A percentile compares a stretch with the other conserved stretches of the same genome.
Evolutionary conservation across 2,797 vertebrate species (phyloP).

Genomic region (Fistularia tabacaria): DNA sequence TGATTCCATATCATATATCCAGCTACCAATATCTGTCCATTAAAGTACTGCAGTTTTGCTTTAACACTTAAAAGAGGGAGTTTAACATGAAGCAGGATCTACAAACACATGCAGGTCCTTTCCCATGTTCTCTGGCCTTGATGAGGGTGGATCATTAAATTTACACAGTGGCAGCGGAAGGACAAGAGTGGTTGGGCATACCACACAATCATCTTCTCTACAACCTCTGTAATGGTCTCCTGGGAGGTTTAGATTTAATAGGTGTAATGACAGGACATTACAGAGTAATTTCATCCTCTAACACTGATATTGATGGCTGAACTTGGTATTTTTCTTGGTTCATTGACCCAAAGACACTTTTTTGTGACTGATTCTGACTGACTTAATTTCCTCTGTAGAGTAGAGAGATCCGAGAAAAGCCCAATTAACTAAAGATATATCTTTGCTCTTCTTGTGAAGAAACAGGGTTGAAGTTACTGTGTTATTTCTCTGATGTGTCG

Average conservation of each 20-base stretch:
- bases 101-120: conserved; percentile 55
- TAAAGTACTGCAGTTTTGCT: not conserved
- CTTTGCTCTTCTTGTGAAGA: not conserved
- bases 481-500: conserved; percentile 50
- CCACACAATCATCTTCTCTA: conserved; percentile 46
- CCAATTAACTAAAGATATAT: conserved; percentile 5
- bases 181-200: conserved; percentile 51
- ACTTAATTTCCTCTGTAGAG: not conserved
- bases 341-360: not conserved
- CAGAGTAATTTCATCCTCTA: conserved; percentile 8
- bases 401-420: conserved; percentile 1
- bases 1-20: not conserved
- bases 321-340: not conserved
- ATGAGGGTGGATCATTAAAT: conserved; percentile 69
- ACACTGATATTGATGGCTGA: conserved; percentile 16
- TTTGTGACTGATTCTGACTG: too few species aligned
- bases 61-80: conserved; percentile 17
- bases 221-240: conserved; percentile 41
- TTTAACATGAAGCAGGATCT: conserved; percentile 36
- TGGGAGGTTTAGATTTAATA: conserved; percentile 49
- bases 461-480: conserved; percentile 42
- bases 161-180: conserved; percentile 60
- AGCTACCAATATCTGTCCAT: too few species aligned
- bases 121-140: conserved; percentile 51
- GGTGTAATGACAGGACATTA: conserved; percentile 30